Conservation (phyloP, 2,888 invertebrate species). For the Bruchidius siliquastri region DNA sequence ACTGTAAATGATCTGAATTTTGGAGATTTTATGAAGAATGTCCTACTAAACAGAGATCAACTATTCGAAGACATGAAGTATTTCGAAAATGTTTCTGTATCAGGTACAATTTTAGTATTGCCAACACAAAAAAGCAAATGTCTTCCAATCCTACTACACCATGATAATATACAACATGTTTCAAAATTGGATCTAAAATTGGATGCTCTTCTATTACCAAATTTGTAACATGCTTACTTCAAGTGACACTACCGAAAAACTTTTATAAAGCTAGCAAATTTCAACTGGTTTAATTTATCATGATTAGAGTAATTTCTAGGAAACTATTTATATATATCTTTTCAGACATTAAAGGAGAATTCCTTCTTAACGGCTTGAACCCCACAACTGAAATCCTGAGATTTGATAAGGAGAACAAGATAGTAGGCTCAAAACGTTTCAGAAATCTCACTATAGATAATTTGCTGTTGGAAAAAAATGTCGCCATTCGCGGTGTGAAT, state of each 20-base stretch:
- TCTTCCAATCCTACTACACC: too few species aligned
- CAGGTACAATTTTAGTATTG: slow-evolving; percentile 22
- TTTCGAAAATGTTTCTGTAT: slow-evolving; percentile 29
- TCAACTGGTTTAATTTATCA: too few species aligned
- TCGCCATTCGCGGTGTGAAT: slow-evolving; percentile 47
- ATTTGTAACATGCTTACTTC: too few species aligned
- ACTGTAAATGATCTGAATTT: slow-evolving; percentile 41
- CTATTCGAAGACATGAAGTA: slow-evolving; percentile 38
- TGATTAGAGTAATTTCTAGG: too few species aligned
- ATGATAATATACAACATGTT: too few species aligned
- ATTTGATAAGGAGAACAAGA: slow-evolving; percentile 43
- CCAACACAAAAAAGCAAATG: too few species aligned
- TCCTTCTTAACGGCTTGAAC: slow-evolving; percentile 50
- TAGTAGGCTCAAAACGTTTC: slow-evolving; percentile 48
- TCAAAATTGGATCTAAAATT: too few species aligned
- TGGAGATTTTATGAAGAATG: slow-evolving; percentile 44
- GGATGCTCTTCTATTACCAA: too few species aligned
- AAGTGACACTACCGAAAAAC: too few species aligned
- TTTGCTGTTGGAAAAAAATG: slow-evolving; percentile 37
- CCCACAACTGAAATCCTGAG: slow-evolving; percentile 52
- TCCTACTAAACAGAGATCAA: slow-evolving; percentile 48
- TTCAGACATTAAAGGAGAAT: slow-evolving; percentile 34
- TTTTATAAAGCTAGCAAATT: too few species aligned
- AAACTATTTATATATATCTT: not conserved
- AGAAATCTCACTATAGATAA: slow-evolving; percentile 41